Conservation (phyloP, 2,113 vertebrate genomes). For the Sphyrna mokarran region DNA sequence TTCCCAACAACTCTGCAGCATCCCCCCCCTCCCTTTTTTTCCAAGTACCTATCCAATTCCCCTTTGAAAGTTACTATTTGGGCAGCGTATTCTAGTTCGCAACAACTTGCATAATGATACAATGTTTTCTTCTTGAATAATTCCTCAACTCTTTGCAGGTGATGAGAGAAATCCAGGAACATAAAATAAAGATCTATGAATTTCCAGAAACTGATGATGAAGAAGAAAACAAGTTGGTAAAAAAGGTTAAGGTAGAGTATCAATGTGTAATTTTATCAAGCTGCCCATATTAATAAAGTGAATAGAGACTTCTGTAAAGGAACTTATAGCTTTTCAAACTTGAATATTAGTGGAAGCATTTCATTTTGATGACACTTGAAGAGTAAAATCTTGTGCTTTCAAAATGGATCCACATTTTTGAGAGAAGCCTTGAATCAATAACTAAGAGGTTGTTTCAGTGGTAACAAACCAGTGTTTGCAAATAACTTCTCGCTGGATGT, state of each 20-base stretch:
- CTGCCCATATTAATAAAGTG: background rate
- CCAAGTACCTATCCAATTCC: background rate
- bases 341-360: background rate
- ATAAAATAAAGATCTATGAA: constrained; percentile 99
- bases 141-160: constrained; percentile 60
- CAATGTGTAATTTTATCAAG: background rate
- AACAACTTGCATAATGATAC: background rate
- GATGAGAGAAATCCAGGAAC: constrained; percentile 97
- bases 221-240: constrained; percentile 94
- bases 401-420: background rate
- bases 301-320: background rate
- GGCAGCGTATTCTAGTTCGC: background rate
- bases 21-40: background rate
- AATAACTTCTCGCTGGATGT: background rate
- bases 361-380: background rate
- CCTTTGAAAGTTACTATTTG: background rate
- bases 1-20: background rate
- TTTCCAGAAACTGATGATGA: constrained; percentile 97
- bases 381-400: background rate
- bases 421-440: background rate
- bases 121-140: background rate
- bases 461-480: background rate
- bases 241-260: constrained; percentile 84
- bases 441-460: background rate
- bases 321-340: background rate